Evolutionary conservation across 2,113 vertebrate genomes (phyloP).

Genomic region (Lophura nycthemera): DNA sequence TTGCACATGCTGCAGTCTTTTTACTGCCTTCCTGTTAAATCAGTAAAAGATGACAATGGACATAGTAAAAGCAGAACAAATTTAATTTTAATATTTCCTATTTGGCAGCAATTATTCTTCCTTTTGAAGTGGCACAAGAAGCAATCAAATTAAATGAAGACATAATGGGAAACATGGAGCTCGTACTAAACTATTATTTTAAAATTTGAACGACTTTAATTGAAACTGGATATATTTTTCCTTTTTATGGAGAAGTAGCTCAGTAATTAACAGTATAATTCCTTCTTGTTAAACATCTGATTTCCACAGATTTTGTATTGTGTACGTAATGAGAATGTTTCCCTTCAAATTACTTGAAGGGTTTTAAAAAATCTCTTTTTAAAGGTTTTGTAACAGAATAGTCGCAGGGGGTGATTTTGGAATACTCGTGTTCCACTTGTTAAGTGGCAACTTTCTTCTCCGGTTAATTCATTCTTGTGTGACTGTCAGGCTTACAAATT

Average conservation of each 20-base stretch:
- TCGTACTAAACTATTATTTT: slow-evolving; percentile 72
- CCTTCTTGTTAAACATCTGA: slow-evolving; percentile 63
- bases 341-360: slow-evolving; percentile 40
- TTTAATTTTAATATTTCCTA: slow-evolving; percentile 86
- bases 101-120: slow-evolving; percentile 79
- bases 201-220: slow-evolving; percentile 74
- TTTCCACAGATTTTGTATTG: slow-evolving; percentile 65
- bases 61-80: slow-evolving; percentile 81
- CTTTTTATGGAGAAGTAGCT: slow-evolving; percentile 74
- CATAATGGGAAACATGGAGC: slow-evolving; percentile 71
- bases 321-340: slow-evolving; percentile 36
- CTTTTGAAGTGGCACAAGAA: slow-evolving; percentile 81
- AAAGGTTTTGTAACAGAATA: slow-evolving; percentile 43
- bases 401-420: slow-evolving; percentile 35
- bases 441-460: slow-evolving; percentile 43
- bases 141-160: slow-evolving; percentile 81
- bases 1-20: slow-evolving; percentile 79
- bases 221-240: slow-evolving; percentile 77
- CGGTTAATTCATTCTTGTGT: slow-evolving; percentile 42
- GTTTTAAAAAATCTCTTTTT: slow-evolving; percentile 52
- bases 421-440: slow-evolving; percentile 6
- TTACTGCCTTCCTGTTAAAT: slow-evolving; percentile 92
- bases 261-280: slow-evolving; percentile 67
- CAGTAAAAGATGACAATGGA: slow-evolving; percentile 84
- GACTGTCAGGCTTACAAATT: slow-evolving; percentile 24